Base-by-base conservation (phyloP, 2,888 invertebrate genomes). In the Mylabris sibirica region DNA sequence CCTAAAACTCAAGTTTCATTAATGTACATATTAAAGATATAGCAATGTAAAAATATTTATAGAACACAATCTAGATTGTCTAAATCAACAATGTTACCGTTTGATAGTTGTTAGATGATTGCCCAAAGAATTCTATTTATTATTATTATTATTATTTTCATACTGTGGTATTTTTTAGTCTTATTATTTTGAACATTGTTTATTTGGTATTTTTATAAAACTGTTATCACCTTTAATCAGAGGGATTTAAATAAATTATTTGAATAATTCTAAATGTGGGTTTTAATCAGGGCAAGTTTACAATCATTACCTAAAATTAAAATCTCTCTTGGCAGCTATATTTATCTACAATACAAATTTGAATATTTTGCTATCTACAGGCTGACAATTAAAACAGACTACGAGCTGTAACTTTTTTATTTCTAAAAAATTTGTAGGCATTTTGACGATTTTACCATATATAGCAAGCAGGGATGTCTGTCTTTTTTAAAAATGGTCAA, bases 131-230 rank as follows among this genome's bases (percentile, higher is more conserved):
- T 57, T 57, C 24, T 57, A 44, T 44, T 44, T 44, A 44, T 22
- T 57, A 53, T 22, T 17, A 49, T 49, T 20, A 49, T 49, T 57
- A 57, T 53, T 22, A 53, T 22, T 24, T 57, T 22, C 24, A 57
- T 57, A 30, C 30, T 30, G 20, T 49, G n/a, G 20, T 49, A 9
- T 49, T 49, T 49, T 57, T 20, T 24, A 53, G 22, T 9, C 12
- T 57, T 57, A 6, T 57, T 57, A 24, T 14, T 57, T 24, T 24
- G 14, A 9, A 24, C 12, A 12, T 24, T 57, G 24, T 57, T 57
- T 57, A 24, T 57, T 57, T 57, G 22, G 22, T 57, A 24, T 57
- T 57, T 57, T 57, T 57, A 24, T 57, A 57, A 20, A 49, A 57
- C 24, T 57, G 57, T 57, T 57, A 57, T 14, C 57, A 24, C 11